Evolutionary conservation across 2,888 invertebrate genomes (phyloP).

Genomic region (Minunthozetes semirufus): DNA sequence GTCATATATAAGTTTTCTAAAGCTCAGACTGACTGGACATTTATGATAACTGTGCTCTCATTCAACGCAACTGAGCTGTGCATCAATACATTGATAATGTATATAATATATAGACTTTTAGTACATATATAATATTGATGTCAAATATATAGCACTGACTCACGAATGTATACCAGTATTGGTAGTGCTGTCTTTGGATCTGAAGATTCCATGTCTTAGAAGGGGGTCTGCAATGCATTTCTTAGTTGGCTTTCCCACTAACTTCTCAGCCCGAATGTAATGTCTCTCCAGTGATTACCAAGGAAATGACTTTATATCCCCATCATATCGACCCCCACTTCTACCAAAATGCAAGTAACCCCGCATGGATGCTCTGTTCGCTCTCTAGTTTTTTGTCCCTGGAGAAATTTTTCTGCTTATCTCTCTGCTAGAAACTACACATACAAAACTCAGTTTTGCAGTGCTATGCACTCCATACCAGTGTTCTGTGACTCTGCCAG

Average conservation of each 20-base stretch:
- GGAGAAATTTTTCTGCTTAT: conserved; percentile 22
- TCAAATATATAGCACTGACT: neutral
- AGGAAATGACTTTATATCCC: conserved; percentile 41
- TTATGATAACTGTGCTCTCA: neutral
- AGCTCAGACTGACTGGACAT: neutral
- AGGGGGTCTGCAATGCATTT: conserved; percentile 16
- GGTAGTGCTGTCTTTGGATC: neutral
- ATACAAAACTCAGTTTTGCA: neutral
- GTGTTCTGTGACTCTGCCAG: neutral
- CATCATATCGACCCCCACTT: conserved; percentile 20
- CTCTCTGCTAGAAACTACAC: conserved; percentile 1
- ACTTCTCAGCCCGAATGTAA: conserved; percentile 36
- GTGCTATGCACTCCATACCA: neutral
- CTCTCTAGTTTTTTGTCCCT: conserved; percentile 16
- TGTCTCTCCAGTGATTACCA: conserved; percentile 41
- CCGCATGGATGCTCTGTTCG: conserved; percentile 10
- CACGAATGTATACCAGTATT: conserved; percentile 1
- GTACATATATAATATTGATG: neutral
- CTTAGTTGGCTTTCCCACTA: conserved; percentile 12
- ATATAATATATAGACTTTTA: neutral
- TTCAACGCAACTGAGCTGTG: conserved; percentile 1
- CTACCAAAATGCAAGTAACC: conserved; percentile 24
- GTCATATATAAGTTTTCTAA: neutral
- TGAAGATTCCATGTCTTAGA: conserved; percentile 10
- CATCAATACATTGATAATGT: conserved; percentile 9